Conservation (phyloP, 2,113 vertebrate genomes). For the Perca fluviatilis region DNA sequence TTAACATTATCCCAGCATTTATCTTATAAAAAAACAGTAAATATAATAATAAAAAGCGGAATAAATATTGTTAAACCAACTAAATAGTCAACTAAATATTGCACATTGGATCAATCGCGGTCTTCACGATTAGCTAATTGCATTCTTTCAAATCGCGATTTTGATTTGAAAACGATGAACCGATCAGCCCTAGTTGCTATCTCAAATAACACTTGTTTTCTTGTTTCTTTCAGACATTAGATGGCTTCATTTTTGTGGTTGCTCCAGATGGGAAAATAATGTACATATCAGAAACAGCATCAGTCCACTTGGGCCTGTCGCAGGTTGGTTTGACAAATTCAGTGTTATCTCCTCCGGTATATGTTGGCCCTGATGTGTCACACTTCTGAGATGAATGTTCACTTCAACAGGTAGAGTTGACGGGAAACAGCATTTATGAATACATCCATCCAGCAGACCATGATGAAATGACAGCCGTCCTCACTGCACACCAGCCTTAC, state of each 20-base stretch:
- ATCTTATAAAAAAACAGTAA: too few species aligned
- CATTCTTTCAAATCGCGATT: too few species aligned
- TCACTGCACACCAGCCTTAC: slow-evolving; percentile 96
- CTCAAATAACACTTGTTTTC: not conserved
- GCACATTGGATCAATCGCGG: too few species aligned
- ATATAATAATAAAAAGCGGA: too few species aligned
- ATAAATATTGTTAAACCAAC: too few species aligned
- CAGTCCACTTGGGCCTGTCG: slow-evolving; percentile 96
- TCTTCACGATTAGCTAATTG: too few species aligned
- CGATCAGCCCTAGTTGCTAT: not conserved
- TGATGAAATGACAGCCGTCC: slow-evolving; percentile 96
- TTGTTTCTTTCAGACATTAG: slow-evolving; percentile 89
- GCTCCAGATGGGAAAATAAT: slow-evolving; percentile 99
- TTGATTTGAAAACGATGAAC: too few species aligned
- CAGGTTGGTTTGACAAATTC: slow-evolving; percentile 86
- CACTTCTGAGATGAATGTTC: slow-evolving; percentile 49
- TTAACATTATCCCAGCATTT: too few species aligned
- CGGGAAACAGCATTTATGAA: slow-evolving; percentile 98
- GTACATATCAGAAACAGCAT: slow-evolving; percentile 99
- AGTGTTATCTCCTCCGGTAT: not conserved
- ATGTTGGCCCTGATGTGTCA: not conserved
- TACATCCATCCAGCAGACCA: slow-evolving; percentile 98
- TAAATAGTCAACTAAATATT: too few species aligned
- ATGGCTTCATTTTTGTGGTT: slow-evolving; percentile 99
- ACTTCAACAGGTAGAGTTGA: slow-evolving; percentile 95